Evolutionary conservation across 2,888 invertebrate genomes (phyloP), one percentile per base, ranked within the genome.

Genomic region (Euspilapteryx auroguttella): DNA sequence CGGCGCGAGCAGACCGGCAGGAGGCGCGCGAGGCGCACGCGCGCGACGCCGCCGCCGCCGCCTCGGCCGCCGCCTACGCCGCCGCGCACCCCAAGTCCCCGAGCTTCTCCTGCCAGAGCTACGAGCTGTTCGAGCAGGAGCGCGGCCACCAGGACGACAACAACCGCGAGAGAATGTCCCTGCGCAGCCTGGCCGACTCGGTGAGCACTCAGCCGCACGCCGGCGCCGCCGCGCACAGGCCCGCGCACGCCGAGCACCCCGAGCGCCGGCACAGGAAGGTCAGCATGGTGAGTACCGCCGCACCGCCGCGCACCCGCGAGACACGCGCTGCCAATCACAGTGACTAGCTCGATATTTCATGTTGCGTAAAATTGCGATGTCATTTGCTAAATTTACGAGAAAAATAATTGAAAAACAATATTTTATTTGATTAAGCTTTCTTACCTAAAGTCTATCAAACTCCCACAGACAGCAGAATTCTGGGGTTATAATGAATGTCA

Each of bases 101-200:
- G 27, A 94, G 94, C 63, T 87, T 87, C 64, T 94, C 94, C 35
- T 91, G 90, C 63, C 89, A 89, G 59, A 93, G 93, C 66, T 93
- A 93, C 79, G 94, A 94, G 73, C 79, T 90, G 44, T 94, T 92
- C 73, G 89, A 91, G 42, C 91, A 91, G 61, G 91, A 90, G 52
- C 89, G 89, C 49, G 89, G 89, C 48, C 87, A 87, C 65, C 86
- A 86, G 54, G 92, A 92, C 63, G 91, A 91, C 81, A 89, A 90
- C 80, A 87, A 87, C 49, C 87, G 89, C 66, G 90, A 91, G 65
- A 87, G 90, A 68, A 93, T 93, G 84, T 92, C 92, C 75, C 87
- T 94, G 49, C 84, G 91, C 55, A 89, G 89, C 63, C 87, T 87
- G 78, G 87, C 87, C 88, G 81, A 76, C 58, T 91, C 92, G 77